Evolutionary conservation across 2,888 invertebrate genomes (phyloP), one percentile per base, ranked within the genome.

Genomic region (Criorhina ranunculi): DNA sequence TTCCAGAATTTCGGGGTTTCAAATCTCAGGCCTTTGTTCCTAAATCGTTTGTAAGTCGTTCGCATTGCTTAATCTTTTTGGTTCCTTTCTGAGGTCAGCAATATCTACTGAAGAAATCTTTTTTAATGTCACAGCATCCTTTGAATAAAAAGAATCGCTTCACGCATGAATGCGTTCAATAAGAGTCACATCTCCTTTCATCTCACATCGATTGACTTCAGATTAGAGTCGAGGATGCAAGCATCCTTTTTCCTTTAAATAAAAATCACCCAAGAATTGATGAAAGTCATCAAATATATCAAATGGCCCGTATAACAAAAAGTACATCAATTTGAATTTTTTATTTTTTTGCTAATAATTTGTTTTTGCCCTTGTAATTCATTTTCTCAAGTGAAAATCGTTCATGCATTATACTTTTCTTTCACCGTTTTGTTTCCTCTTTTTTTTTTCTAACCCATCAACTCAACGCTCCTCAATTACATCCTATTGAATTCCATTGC

Each of bases 401-500:
- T 67, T 76, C 57, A 66, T 67, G 66, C 66, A 66, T 46, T 76
- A 40, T 49, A 17, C 19, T 64, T 11, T 31, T 11, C 5, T 42
- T 60, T 62, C 24, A 24, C 24, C 24, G 24, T 33, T 33, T 15
- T 49, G 40, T 49, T 49, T 0, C 24, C 40, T 44, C 51, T 12
- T 24, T n/a, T 31, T 44, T 60, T 12, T 24, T n/a, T 31, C 31
- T 12, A 60, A 24, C 51, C 46, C 51, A 53, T 17, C 57, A 59
- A 31, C 37, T 46, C 49, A 17, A 37, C 19, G 19, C 51, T 53
- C 49, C 42, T 70, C 78, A 70, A 78, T 78, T 78, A 64, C 49
- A 29, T 73, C 49, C 75, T 37, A 59, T 66, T 42, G 51, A 76
- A 76, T 82, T 42, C 51, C 33, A 82, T 60, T 67, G 49, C 73